Conservation (phyloP, 2,888 invertebrate species). For the Drosophila mayaguana region DNA sequence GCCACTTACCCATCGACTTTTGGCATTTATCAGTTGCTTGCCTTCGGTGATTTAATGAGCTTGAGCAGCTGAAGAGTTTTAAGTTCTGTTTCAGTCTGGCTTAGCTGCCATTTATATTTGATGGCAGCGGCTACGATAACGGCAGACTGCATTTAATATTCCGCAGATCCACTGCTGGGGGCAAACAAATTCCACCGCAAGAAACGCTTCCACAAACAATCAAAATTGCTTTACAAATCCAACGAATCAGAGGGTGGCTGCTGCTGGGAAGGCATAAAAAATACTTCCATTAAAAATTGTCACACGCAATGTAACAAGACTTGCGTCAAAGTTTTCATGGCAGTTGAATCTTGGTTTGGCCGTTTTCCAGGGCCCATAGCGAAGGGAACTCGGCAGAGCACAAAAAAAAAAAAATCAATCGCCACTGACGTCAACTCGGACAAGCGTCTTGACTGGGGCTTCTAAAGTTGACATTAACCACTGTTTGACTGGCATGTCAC, state of each 20-base stretch:
- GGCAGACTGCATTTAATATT: slow-evolving; percentile 16
- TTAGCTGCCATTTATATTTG: slow-evolving; percentile 6
- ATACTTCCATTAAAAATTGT: slow-evolving; percentile 44
- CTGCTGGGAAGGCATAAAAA: slow-evolving; percentile 19
- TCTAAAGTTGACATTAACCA: slow-evolving; percentile 46
- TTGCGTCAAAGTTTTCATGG: slow-evolving; percentile 55
- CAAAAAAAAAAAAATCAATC: slow-evolving; percentile 66
- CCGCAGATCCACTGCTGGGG: slow-evolving; percentile 10
- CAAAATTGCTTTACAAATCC: slow-evolving; percentile 62
- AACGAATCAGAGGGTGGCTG: slow-evolving; percentile 30
- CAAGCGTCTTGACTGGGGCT: slow-evolving; percentile 16
- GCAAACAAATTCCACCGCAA: slow-evolving; percentile 20
- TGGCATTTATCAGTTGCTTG: slow-evolving; percentile 31
- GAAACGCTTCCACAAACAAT: slow-evolving; percentile 52
- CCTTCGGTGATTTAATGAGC: slow-evolving; percentile 26
- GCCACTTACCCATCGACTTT: slow-evolving; percentile 26
- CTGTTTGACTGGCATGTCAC: slow-evolving; percentile 30
- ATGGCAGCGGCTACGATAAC: not conserved
- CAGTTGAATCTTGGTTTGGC: slow-evolving; percentile 12
- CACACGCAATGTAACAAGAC: slow-evolving; percentile 53
- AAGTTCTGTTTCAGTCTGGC: slow-evolving; percentile 11
- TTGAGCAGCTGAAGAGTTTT: slow-evolving; percentile 19
- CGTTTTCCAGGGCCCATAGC: not conserved
- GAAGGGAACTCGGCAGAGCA: slow-evolving; percentile 1
- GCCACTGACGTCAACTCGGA: slow-evolving; percentile 63